phyloP scores from a whole-genome alignment of 2,113 vertebrate genomes.

The Sula dactylatra region DNA sequence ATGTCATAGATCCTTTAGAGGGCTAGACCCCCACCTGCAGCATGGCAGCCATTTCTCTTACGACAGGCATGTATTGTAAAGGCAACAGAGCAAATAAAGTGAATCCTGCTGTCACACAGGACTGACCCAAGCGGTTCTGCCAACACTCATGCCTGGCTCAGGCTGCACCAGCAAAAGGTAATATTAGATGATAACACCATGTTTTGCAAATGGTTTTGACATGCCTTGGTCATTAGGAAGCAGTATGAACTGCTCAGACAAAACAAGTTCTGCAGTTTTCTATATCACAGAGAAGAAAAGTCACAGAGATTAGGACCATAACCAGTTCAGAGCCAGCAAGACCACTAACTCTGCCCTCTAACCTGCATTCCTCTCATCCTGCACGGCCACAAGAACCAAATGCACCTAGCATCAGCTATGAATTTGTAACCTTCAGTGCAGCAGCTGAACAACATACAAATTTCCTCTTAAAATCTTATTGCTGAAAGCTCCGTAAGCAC shows the following conservation, averaged over 20 bases:
- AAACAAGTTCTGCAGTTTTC: background rate
- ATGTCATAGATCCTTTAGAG: rapidly evolving
- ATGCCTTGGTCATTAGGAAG: background rate
- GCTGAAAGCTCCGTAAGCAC: background rate
- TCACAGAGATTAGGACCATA: background rate
- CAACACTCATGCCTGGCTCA: background rate
- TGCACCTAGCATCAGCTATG: rapidly evolving
- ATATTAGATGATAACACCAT: background rate
- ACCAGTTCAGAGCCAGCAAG: background rate
- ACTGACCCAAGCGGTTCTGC: background rate
- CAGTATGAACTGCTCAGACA: background rate
- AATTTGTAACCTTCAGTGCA: background rate
- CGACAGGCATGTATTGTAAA: rapidly evolving
- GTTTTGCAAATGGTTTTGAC: background rate
- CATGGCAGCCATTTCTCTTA: background rate
- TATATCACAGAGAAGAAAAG: background rate
- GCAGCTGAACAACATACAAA: background rate
- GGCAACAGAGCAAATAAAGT: background rate
- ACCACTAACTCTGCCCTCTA: background rate
- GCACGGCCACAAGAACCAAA: background rate
- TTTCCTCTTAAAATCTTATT: background rate
- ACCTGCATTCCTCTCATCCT: background rate
- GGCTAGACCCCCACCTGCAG: background rate
- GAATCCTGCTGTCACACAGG: background rate
- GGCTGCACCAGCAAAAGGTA: background rate